Evolutionary conservation across 2,113 vertebrate species (phyloP).

Genomic region (Zosterops japonicus): DNA sequence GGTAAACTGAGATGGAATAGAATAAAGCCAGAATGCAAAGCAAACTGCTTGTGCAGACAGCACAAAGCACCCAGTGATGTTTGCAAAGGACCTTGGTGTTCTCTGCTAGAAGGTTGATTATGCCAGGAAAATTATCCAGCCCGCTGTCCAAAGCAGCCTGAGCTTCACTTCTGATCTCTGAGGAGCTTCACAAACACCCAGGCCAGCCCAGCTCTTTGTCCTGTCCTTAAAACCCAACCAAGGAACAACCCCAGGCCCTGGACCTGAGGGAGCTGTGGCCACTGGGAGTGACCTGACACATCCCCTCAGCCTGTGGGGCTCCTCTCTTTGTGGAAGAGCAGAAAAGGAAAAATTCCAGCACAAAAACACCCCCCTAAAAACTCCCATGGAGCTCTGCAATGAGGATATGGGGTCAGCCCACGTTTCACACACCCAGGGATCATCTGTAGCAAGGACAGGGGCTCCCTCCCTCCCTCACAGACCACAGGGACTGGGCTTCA

Average conservation of each 20-base stretch:
- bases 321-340: not conserved
- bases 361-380: not conserved
- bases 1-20: not conserved
- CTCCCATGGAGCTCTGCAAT: not conserved
- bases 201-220: not conserved
- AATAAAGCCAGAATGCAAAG: not conserved
- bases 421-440: rapidly evolving
- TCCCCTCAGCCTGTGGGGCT: not conserved
- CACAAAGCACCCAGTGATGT: not conserved
- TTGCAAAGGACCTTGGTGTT: not conserved
- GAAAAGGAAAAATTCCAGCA: not conserved
- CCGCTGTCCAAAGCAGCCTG: not conserved
- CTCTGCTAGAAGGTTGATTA: not conserved
- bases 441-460: not conserved
- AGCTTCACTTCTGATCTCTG: not conserved
- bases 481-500: not conserved
- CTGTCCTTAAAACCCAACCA: not conserved
- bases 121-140: not conserved
- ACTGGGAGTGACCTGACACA: rapidly evolving
- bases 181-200: not conserved
- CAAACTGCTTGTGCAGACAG: not conserved
- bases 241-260: not conserved
- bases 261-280: not conserved
- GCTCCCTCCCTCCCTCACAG: not conserved
- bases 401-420: not conserved